phyloP scores from a whole-genome alignment of 1,140 invertebrate species.

The Neodiprion virginianus region DNA sequence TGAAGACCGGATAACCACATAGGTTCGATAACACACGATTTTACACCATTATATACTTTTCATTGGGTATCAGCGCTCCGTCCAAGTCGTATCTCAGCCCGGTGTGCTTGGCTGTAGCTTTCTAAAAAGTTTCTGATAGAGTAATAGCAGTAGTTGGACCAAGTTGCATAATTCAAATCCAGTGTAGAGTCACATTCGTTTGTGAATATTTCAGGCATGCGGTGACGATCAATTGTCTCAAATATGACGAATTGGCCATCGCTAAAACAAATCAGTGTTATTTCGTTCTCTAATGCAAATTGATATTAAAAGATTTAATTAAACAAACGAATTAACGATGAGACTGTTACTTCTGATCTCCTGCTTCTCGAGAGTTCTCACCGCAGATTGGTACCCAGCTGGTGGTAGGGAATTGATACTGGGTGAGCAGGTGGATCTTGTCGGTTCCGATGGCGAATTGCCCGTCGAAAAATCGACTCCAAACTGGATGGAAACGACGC shows the following conservation, averaged over 20 bases:
- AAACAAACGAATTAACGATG: not conserved
- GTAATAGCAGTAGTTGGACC: too few relatives aligned
- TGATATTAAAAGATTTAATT: not conserved
- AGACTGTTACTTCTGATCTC: slow-evolving; percentile 21
- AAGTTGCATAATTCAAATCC: too few relatives aligned
- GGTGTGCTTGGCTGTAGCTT: slow-evolving; percentile 13
- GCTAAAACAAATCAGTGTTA: slow-evolving; percentile 5
- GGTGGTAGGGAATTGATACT: slow-evolving; percentile 31
- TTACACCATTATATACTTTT: slow-evolving; percentile 34
- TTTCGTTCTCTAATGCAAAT: slow-evolving; percentile 14
- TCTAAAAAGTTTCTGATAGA: too few relatives aligned
- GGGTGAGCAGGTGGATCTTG: slow-evolving; percentile 46
- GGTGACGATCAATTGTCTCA: too few relatives aligned
- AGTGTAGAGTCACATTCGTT: not conserved
- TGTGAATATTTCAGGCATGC: too few relatives aligned
- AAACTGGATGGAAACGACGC: slow-evolving; percentile 31
- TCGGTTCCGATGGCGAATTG: slow-evolving; percentile 19
- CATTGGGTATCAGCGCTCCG: slow-evolving; percentile 39
- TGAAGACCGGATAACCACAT: slow-evolving; percentile 48
- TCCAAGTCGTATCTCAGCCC: slow-evolving; percentile 39
- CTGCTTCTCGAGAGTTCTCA: slow-evolving; percentile 17
- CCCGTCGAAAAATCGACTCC: slow-evolving; percentile 15
- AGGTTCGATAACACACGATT: slow-evolving; percentile 36
- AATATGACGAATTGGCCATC: too few relatives aligned
- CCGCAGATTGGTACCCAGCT: slow-evolving; percentile 29